These are phyloP conservation scores for Mallotus villosus DNA, from an alignment of 2,797 vertebrate species.

Conservation along the genomic window DNA sequence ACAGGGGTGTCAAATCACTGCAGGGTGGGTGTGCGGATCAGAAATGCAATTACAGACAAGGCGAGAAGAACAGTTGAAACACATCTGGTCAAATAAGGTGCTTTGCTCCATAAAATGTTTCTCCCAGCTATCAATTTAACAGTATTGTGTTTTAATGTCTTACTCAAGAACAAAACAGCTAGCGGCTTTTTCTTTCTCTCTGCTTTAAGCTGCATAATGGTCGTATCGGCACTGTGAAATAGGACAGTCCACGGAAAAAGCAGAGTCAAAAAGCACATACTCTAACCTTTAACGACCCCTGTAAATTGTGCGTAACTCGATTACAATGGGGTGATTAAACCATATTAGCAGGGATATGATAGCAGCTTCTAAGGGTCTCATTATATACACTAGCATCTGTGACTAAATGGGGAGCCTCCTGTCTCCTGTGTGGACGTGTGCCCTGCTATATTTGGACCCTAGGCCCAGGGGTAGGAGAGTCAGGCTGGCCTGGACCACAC, in stretches of 20 bases:
- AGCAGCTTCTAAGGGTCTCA: conserved; percentile 67
- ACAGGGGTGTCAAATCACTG: conserved; percentile 11
- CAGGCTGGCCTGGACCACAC: conserved; percentile 3
- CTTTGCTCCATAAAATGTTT: not conserved
- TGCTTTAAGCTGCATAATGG: not conserved
- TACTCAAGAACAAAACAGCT: not conserved
- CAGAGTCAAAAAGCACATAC: conserved; percentile 22
- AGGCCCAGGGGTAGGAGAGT: conserved; percentile 27
- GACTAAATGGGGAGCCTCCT: conserved; percentile 47
- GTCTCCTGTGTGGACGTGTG: conserved; percentile 56
- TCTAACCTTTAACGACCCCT: conserved; percentile 43
- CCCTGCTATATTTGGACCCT: conserved; percentile 56
- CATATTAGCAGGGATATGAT: conserved; percentile 72
- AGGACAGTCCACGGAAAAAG: not conserved
- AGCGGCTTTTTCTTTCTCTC: not conserved
- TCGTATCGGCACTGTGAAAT: not conserved
- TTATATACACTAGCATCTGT: conserved; percentile 66
- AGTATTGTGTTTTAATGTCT: too few relatives aligned
- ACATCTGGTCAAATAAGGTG: not conserved
- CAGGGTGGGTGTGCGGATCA: conserved; percentile 15
- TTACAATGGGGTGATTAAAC: conserved; percentile 75
- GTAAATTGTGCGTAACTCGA: conserved; percentile 69
- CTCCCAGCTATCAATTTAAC: not conserved
- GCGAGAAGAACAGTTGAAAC: not conserved
- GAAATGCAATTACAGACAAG: conserved; percentile 12